Base-by-base conservation (phyloP, 2,797 vertebrate species). In the Periophthalmus magnuspinnatus region DNA sequence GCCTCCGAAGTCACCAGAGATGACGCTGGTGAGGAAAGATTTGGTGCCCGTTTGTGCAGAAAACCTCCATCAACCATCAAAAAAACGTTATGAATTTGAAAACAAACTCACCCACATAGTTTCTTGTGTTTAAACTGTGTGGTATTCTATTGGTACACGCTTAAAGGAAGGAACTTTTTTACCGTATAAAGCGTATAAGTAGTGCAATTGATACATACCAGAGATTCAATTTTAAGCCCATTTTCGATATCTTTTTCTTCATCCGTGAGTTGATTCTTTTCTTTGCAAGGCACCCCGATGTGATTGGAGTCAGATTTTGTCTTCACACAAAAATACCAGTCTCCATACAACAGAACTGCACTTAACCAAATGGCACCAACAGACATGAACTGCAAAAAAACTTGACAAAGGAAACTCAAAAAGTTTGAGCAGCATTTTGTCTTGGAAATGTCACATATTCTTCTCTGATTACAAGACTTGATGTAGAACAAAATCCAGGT, bases 341-440 rank as follows among this genome's bases (percentile, higher is more conserved):
- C 84, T 71, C 73, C 77, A 47, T 83, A 75, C 48, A 80, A 68
- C 11, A 83, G 22, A 57, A 85, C 71, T 5, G 28, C 0, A 0
- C 73, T 3, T 1, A 5, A 6, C 84, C 73, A 83, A 0, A 83
- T 6, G 21, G 5, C 36, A 0, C 0, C 0, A 41, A 81, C n/a
- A 22, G 9, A 32, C 2, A 67, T 0, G 0, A 17, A 72, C 14
- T 47, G 68, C 3, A 56, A 0, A 0, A 5, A 0, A 6, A 69
- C 0, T 1, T 21, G 45, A 0, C 0, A 0, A 3, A 21, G 0
- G 8, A 0, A 1, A 13, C 0, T 5, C 0, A 0, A 11, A 2
- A 0, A 0, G 1, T 13, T 17, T 9, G 9, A 17, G 14, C 3
- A 3, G n/a, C 1, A 3, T 16, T 9, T 3, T 24, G 0, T 17